A percentile compares a stretch with the other conserved stretches of the same genome.
phyloP scores from a whole-genome alignment of 2,888 invertebrate genomes.

The Limnephilus lunatus region DNA sequence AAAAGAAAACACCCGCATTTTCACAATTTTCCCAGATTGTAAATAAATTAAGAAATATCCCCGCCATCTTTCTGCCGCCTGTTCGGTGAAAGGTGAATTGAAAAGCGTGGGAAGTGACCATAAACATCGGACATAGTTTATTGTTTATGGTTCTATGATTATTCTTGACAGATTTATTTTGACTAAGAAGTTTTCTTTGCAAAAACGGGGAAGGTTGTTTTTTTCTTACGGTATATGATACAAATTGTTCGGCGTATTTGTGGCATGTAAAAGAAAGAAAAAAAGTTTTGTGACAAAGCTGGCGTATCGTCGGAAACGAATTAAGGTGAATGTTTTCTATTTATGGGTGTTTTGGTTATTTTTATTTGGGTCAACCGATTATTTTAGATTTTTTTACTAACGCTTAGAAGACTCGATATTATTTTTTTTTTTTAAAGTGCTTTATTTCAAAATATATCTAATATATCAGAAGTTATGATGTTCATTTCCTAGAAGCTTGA shows the following conservation, averaged over 20 bases:
- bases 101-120: conserved; percentile 59
- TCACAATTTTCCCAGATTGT: not conserved
- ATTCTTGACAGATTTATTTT: conserved; percentile 52
- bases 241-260: conserved; percentile 5
- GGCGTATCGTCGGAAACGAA: not conserved
- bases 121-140: conserved; percentile 57
- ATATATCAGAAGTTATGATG: too few species aligned
- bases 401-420: not conserved
- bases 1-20: not conserved
- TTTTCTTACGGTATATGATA: not conserved
- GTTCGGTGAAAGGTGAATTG: conserved; percentile 43
- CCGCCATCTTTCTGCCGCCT: conserved; percentile 21
- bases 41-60: conserved; percentile 28
- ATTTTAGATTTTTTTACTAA: not conserved
- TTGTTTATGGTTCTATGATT: conserved; percentile 51
- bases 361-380: conserved; percentile 1
- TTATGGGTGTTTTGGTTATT: not conserved
- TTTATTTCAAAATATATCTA: not conserved
- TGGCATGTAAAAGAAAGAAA: not conserved
- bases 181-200: conserved; percentile 47
- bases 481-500: too few species aligned
- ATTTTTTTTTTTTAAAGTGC: not conserved
- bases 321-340: not conserved
- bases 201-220: conserved; percentile 17
- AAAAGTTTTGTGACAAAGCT: not conserved